Conservation (phyloP, 1,140 invertebrate species). For the Aphaenogaster rudis region DNA sequence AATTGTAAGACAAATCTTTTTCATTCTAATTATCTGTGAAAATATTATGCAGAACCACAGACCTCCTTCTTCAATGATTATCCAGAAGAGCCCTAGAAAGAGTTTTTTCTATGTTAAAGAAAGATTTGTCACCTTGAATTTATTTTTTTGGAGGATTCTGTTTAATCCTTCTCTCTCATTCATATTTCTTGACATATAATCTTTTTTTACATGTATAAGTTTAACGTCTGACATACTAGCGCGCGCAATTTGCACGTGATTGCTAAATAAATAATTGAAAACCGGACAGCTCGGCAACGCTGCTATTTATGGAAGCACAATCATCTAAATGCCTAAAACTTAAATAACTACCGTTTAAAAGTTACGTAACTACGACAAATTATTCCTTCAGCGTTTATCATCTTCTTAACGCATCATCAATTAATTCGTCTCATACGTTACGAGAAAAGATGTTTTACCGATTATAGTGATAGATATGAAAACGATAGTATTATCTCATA, state of each 20-base stretch:
- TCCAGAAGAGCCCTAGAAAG: not conserved
- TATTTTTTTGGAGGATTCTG: not conserved
- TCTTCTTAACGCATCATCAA: not conserved
- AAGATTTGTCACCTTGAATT: not conserved
- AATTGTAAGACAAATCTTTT: not conserved
- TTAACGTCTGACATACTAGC: not conserved
- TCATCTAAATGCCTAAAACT: slow-evolving; percentile 7
- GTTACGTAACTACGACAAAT: not conserved
- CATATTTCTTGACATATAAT: slow-evolving; percentile 11
- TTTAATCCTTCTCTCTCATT: not conserved
- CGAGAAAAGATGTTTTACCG: not conserved
- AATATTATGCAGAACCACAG: not conserved
- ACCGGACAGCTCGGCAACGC: not conserved
- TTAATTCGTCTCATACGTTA: not conserved
- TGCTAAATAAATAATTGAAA: slow-evolving; percentile 33
- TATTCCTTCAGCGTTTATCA: not conserved
- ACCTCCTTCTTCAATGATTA: not conserved
- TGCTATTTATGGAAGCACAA: slow-evolving; percentile 19
- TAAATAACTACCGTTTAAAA: slow-evolving; percentile 2
- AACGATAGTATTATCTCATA: not conserved
- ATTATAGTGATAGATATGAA: not conserved
- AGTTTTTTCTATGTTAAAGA: not conserved
- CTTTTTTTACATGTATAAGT: not conserved
- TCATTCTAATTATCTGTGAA: not conserved
- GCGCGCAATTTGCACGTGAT: slow-evolving; percentile 34